Percentiles rank a stretch among this genome's conserved stretches.
Evolutionary conservation across 1,140 invertebrate genomes (phyloP).

Genomic region (Drosophila nasuta): DNA sequence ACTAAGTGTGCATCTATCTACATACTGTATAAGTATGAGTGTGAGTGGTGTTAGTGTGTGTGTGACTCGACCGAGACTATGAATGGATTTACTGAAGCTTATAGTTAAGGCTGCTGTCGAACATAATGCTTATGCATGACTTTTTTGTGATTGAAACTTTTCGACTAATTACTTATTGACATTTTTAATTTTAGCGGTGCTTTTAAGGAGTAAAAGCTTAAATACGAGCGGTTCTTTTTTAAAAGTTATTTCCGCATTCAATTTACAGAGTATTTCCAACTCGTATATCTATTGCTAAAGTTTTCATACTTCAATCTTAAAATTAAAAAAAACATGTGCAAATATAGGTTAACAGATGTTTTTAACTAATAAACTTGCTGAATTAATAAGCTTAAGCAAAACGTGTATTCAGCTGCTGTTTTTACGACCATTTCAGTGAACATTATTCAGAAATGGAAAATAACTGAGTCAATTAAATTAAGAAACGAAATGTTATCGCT

Average conservation of each 20-base stretch:
- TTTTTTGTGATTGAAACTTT: conserved; percentile 44
- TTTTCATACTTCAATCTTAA: background rate
- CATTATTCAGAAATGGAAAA: background rate
- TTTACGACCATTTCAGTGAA: background rate
- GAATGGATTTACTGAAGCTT: conserved; percentile 12
- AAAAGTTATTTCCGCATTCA: background rate
- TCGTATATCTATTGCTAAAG: background rate
- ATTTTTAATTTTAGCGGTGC: conserved; percentile 2
- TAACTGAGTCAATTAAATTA: background rate
- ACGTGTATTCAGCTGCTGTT: conserved; percentile 3
- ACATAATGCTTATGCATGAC: conserved; percentile 33
- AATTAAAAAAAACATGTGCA: background rate
- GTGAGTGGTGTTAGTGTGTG: conserved; percentile 24
- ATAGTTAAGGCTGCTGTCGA: conserved; percentile 28
- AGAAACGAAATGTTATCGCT: background rate
- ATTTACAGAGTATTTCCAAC: background rate
- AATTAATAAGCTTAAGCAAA: conserved; percentile 8
- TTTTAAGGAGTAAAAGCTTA: conserved; percentile 7
- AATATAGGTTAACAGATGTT: conserved; percentile 21
- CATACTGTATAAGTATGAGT: background rate
- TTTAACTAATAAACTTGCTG: background rate
- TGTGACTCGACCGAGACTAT: conserved; percentile 32
- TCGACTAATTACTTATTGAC: conserved; percentile 30
- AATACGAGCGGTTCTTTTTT: background rate
- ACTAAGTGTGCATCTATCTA: background rate